A percentile compares a stretch with the other conserved stretches of the same genome.
phyloP scores from a whole-genome alignment of 2,113 vertebrate genomes.

The Grantiella picta region DNA sequence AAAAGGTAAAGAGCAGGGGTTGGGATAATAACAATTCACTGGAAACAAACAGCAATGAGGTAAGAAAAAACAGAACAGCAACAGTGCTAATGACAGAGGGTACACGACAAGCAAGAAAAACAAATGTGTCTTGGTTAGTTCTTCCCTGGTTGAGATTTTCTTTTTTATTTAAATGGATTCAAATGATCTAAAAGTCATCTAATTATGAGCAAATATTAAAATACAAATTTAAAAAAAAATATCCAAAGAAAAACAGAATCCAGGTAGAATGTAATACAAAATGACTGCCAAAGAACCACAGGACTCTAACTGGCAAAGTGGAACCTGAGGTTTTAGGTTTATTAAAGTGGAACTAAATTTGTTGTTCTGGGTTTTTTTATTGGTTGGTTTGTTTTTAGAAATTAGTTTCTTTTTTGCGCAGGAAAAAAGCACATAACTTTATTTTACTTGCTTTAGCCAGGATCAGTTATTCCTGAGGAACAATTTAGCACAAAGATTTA shows the following conservation, averaged over 20 bases:
- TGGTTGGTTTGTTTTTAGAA: neutral
- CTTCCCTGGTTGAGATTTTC: neutral
- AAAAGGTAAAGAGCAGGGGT: neutral
- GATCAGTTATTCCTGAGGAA: neutral
- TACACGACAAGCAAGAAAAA: neutral
- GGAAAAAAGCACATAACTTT: neutral
- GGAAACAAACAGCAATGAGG: neutral
- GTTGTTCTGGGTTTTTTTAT: neutral
- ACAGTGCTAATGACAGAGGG: neutral
- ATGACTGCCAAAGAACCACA: neutral
- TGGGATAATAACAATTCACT: neutral
- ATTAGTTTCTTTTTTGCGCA: neutral
- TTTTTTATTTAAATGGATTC: neutral
- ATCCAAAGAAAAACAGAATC: neutral
- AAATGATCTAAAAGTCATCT: neutral
- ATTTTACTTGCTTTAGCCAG: neutral
- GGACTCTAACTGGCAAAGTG: neutral
- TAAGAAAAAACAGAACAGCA: neutral
- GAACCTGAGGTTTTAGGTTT: neutral
- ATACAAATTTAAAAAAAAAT: neutral
- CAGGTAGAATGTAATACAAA: neutral
- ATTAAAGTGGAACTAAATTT: neutral
- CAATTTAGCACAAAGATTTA: neutral
- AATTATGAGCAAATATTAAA: neutral
- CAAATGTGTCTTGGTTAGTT: neutral